Evolutionary conservation across 2,113 vertebrate genomes (phyloP), one percentile per base, ranked within the genome.

Genomic region (Sminthopsis crassicaudata): DNA sequence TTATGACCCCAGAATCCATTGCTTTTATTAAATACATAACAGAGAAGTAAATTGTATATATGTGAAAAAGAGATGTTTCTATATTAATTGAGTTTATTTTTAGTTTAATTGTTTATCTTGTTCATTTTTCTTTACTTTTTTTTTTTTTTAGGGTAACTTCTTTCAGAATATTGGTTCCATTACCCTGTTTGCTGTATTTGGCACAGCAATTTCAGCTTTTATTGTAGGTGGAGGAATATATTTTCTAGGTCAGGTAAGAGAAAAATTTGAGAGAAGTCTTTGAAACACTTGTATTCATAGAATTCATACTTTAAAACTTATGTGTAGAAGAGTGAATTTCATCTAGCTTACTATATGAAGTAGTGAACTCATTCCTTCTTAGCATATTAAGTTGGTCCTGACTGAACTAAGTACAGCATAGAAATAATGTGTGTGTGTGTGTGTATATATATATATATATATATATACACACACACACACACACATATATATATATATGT

Each of bases 131-230:
- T 88, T 94, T 6, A 90, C 92, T 96, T 91, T 8, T n/a, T 96
- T 90, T 89, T 2, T 94, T 97, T 98, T 94, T 55, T 96, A 99
- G 99, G 99, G 99, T 93, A 99, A 99, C 98, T 99, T 99, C 98
- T 99, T 99, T 97, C 99, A 99, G 98, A 99, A 99, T 97, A 99
- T 99, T 9, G 99, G 99, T 91, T 99, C 99, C 98, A 99, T 99
- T 98, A 99, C 99, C 19, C 98, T 99, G 0, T 99, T 99, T 97
- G 99, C 99, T 96, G 99, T 99, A 26, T 99, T 99, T 96, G 99
- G 99, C 91, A 99, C 99, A 3, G 99, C 99, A 7, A 99, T 99
- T 97, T 99, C 99, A 2, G 99, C 99, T 98, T 99, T 99, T 98
- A 99, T 99, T 96, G 99, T 99, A 27, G 99, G 99, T 92, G 99